phyloP scores from a whole-genome alignment of 2,797 vertebrate species.

The Tolypeutes matacus region DNA sequence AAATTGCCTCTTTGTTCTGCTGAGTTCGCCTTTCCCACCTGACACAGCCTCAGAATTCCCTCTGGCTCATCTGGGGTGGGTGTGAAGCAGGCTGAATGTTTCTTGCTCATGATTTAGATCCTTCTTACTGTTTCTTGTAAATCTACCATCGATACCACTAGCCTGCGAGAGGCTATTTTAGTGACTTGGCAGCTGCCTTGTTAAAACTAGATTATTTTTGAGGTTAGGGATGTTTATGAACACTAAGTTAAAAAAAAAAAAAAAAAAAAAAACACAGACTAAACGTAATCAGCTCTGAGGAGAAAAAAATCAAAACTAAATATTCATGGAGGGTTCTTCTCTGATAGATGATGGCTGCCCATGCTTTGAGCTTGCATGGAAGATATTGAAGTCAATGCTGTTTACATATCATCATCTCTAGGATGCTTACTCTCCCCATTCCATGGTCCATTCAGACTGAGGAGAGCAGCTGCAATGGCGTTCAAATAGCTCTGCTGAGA shows the following conservation, averaged over 20 bases:
- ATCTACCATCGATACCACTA: constrained; percentile 65
- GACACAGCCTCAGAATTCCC: not conserved
- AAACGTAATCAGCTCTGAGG: constrained; percentile 77
- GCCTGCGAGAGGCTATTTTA: constrained; percentile 76
- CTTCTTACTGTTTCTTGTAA: constrained; percentile 49
- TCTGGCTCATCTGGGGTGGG: constrained; percentile 21
- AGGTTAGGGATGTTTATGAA: constrained; percentile 79
- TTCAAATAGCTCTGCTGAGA: too few species aligned
- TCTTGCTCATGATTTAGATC: constrained; percentile 18
- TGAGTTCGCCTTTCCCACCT: not conserved
- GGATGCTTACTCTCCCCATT: not conserved
- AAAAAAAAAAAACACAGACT: constrained; percentile 40
- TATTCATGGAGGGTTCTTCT: constrained; percentile 34
- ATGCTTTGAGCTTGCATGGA: not conserved
- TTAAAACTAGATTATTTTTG: constrained; percentile 83
- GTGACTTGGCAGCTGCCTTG: constrained; percentile 79
- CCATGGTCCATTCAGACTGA: not conserved
- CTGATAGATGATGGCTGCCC: not conserved
- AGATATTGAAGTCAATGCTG: accelerated
- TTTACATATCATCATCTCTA: not conserved
- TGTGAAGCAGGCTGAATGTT: not conserved
- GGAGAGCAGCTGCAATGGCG: not conserved
- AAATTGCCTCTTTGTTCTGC: not conserved
- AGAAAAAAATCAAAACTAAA: constrained; percentile 79
- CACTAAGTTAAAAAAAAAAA: constrained; percentile 75